A percentile compares a stretch with the other conserved stretches of the same genome.
Conservation (phyloP, 2,113 vertebrate species). For the Menidia beryllina region DNA sequence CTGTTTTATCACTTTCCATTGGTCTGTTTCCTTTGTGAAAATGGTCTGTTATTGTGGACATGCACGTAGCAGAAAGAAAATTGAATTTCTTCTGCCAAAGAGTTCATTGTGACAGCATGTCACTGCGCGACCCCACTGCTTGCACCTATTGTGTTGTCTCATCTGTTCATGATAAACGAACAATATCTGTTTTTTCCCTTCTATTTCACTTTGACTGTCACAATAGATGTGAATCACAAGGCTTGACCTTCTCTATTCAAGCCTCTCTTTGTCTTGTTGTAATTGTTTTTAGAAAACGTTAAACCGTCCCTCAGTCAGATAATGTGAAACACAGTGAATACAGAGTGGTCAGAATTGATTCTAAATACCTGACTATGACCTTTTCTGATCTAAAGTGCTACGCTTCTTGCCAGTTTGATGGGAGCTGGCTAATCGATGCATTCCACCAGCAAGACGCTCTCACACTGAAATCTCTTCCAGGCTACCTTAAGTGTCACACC, state of each 20-base stretch:
- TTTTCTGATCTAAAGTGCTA: conserved; percentile 74
- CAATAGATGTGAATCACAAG: conserved; percentile 40
- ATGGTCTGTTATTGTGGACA: conserved; percentile 45
- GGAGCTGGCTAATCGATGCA: conserved; percentile 65
- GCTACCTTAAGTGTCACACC: conserved; percentile 46
- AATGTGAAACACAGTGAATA: conserved; percentile 68
- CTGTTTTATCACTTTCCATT: conserved; percentile 56
- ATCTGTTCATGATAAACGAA: conserved; percentile 66
- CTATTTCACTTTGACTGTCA: conserved; percentile 61
- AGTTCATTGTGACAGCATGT: conserved; percentile 63
- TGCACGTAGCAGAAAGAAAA: conserved; percentile 58
- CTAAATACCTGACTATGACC: conserved; percentile 72
- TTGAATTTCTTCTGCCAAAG: conserved; percentile 64
- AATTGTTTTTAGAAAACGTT: conserved; percentile 72
- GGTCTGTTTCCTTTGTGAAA: conserved; percentile 57
- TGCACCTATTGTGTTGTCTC: conserved; percentile 60
- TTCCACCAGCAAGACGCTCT: conserved; percentile 53
- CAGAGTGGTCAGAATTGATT: conserved; percentile 76
- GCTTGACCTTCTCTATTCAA: conserved; percentile 68
- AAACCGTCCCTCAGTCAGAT: conserved; percentile 55
- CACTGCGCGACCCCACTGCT: conserved; percentile 46
- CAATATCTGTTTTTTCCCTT: conserved; percentile 53
- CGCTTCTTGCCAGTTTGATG: conserved; percentile 68
- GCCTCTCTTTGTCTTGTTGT: conserved; percentile 69
- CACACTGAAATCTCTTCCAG: conserved; percentile 37